Base-by-base conservation (phyloP, 2,888 invertebrate species). In the Congeria kusceri region DNA sequence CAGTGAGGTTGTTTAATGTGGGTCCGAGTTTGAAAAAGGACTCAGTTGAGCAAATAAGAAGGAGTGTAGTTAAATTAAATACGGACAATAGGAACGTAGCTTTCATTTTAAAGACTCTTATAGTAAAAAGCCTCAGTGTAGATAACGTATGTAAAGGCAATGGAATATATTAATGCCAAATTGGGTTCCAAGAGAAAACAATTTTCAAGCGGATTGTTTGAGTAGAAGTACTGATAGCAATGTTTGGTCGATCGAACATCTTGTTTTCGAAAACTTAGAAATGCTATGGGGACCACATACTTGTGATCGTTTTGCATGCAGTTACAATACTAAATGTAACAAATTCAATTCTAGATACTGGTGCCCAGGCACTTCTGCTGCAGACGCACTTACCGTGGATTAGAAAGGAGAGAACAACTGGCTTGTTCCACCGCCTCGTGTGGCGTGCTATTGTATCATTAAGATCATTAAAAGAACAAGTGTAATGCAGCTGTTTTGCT, bases 261-360 rank as follows among this genome's bases (percentile, higher is more conserved):
- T 28, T 66, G 29, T 84, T n/a, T 81, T 80, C 65, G 15, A 72
- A n/a, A 13, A 39, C 9, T 56, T 86, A 25, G 53, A 75, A 28
- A 46, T 44, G 5, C 20, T 27, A 46, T 86, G 80, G 77, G 82
- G 80, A 23, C 65, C 62, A 13, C 66, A 76, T 70, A 65, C 65
- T 20, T 58, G 74, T 58, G 84, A 86, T 73, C 65, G 70, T 47
- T 81, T 83, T 68, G 80, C 83, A 25, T 58, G 39, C 39, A 25
- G 64, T 57, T 71, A 76, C 27, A 86, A 86, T 46, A 47, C 64
- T 28, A 82, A 86, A 66, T 73, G 79, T 32, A 7, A 15, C 28
- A 70, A 27, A 20, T 84, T 85, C 72, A 74, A 77, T 77, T 78
- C 84, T 18, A 78, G 70, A 49, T 79, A 47, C 44, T 76, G 75